A percentile compares a stretch with the other conserved stretches of the same genome.
Conservation (phyloP, 2,113 vertebrate genomes). For the Callipepla squamata region DNA sequence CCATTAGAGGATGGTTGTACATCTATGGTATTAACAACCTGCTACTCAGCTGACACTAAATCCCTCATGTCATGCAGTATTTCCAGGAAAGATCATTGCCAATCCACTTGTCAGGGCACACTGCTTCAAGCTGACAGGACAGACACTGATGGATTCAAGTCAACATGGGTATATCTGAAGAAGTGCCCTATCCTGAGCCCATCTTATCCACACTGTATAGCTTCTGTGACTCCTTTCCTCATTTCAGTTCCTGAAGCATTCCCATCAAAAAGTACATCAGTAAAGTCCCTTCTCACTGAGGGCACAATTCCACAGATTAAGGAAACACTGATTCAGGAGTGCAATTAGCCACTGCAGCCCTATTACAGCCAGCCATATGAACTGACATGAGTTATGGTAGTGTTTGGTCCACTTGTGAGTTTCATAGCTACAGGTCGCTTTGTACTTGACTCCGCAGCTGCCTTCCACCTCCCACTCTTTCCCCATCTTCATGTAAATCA, state of each 20-base stretch:
- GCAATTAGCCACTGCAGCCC: not conserved
- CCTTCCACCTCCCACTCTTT: not conserved
- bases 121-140: not conserved
- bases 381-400: not conserved
- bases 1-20: not conserved
- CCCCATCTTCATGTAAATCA: conserved; percentile 5
- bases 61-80: not conserved
- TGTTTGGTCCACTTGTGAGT: not conserved
- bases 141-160: fast-evolving
- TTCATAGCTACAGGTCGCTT: not conserved
- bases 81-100: not conserved
- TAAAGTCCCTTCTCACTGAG: not conserved
- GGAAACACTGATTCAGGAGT: not conserved
- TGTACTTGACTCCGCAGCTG: not conserved
- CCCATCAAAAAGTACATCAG: not conserved
- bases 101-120: not conserved
- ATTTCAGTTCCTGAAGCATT: not conserved
- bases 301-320: not conserved
- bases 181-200: not conserved
- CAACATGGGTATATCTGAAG: not conserved
- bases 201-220: not conserved
- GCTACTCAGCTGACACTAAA: not conserved
- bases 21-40: not conserved
- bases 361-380: not conserved
- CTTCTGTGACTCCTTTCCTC: not conserved